Conservation (phyloP, 2,888 invertebrate species). For the Cephus spinipes region DNA sequence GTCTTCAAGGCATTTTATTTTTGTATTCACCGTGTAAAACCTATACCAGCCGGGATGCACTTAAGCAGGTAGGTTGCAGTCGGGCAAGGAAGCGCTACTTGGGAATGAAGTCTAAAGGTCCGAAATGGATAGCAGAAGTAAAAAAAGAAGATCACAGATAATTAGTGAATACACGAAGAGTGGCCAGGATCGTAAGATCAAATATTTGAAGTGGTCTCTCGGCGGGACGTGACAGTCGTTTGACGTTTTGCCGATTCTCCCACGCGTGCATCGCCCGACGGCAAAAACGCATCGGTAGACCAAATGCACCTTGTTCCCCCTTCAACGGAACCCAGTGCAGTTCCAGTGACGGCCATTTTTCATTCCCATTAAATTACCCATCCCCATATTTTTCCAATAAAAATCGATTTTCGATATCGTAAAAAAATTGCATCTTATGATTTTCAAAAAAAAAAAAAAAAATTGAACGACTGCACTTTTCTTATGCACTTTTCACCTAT, state of each 20-base stretch:
- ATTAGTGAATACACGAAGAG: not conserved
- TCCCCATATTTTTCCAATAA: not conserved
- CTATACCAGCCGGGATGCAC: not conserved
- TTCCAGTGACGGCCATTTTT: not conserved
- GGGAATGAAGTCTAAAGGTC: not conserved
- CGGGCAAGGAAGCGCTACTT: not conserved
- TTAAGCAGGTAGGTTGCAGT: not conserved
- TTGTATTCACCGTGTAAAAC: not conserved
- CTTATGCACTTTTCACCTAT: not conserved
- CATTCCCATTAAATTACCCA: not conserved
- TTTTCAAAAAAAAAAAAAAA: not conserved
- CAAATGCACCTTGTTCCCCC: not conserved
- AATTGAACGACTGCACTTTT: not conserved
- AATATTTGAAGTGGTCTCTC: not conserved
- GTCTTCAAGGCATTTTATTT: not conserved
- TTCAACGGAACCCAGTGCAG: not conserved
- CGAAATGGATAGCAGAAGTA: not conserved
- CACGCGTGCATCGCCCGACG: not conserved
- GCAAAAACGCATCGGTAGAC: not conserved
- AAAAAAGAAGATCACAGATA: not conserved
- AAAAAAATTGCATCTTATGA: not conserved
- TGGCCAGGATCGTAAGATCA: not conserved
- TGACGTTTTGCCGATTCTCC: not conserved
- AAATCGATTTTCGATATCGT: not conserved
- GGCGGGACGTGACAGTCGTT: not conserved